Conservation (phyloP, 2,797 vertebrate genomes). For the Luscinia luscinia region DNA sequence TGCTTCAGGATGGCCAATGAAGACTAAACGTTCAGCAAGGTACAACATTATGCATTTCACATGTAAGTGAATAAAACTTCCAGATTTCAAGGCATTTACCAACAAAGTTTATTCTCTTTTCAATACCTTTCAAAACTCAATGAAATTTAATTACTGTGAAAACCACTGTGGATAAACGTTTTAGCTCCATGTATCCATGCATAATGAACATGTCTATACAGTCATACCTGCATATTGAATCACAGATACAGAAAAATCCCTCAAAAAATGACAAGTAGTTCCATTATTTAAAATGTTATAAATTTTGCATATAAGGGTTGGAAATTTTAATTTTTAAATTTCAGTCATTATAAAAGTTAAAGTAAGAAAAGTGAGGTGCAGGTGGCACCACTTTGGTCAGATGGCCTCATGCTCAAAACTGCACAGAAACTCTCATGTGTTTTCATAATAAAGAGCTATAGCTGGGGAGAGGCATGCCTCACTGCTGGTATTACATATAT, state of each 20-base stretch:
- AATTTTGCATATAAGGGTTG: accelerated
- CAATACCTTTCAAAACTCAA: neutral
- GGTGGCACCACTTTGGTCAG: neutral
- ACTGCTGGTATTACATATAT: neutral
- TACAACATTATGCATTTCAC: neutral
- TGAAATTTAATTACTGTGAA: neutral
- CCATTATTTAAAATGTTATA: neutral
- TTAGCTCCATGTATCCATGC: neutral
- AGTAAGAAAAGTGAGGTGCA: neutral
- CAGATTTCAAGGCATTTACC: neutral
- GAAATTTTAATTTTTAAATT: neutral
- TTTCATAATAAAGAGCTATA: neutral
- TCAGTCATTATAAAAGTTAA: neutral
- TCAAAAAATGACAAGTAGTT: neutral
- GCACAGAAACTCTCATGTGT: neutral
- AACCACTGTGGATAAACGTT: neutral
- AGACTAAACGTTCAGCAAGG: neutral
- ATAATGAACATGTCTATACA: neutral
- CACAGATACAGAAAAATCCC: accelerated
- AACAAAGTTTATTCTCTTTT: neutral
- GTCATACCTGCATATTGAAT: neutral
- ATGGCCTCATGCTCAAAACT: neutral
- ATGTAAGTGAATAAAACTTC: neutral
- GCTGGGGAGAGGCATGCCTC: neutral
- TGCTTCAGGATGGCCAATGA: neutral